These are phyloP conservation scores for Stegodyphus mimosarum DNA, from an alignment of 1,140 invertebrate species.

Conservation along the genomic window DNA sequence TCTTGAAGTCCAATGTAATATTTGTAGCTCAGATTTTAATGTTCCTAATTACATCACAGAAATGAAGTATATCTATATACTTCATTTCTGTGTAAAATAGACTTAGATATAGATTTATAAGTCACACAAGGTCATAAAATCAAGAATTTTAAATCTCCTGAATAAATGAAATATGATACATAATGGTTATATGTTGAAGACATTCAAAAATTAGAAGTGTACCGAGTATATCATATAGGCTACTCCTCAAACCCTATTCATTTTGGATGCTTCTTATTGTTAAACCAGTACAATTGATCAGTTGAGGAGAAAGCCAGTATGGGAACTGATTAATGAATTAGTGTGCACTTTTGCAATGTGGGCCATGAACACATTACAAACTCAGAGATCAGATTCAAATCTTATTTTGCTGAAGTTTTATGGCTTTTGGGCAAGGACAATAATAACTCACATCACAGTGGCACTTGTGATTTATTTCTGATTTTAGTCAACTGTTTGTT, in stretches of 20 bases:
- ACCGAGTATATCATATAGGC: slow-evolving; percentile 72
- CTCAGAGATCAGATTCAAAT: slow-evolving; percentile 87
- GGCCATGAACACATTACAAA: slow-evolving; percentile 92
- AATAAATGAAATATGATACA: too few relatives aligned
- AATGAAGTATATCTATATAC: too few relatives aligned
- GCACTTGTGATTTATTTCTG: slow-evolving; percentile 95
- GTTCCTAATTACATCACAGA: too few relatives aligned
- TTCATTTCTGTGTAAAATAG: too few relatives aligned
- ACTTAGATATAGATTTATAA: too few relatives aligned
- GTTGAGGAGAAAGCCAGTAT: slow-evolving; percentile 82
- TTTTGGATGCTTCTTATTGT: slow-evolving; percentile 87
- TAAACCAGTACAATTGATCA: slow-evolving; percentile 82
- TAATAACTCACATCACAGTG: slow-evolving; percentile 95
- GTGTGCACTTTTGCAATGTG: slow-evolving; percentile 94
- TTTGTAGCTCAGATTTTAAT: too few relatives aligned
- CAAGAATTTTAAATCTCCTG: too few relatives aligned
- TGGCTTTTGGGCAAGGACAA: slow-evolving; percentile 94
- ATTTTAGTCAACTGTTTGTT: slow-evolving; percentile 88
- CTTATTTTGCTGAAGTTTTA: slow-evolving; percentile 93
- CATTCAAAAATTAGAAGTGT: too few relatives aligned
- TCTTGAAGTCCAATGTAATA: too few relatives aligned
- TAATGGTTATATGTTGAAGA: too few relatives aligned
- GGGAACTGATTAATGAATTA: slow-evolving; percentile 91
- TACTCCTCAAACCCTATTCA: slow-evolving; percentile 92
- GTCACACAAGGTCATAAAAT: too few relatives aligned